phyloP scores from a whole-genome alignment of 2,113 vertebrate species.

The Oriolus oriolus region DNA sequence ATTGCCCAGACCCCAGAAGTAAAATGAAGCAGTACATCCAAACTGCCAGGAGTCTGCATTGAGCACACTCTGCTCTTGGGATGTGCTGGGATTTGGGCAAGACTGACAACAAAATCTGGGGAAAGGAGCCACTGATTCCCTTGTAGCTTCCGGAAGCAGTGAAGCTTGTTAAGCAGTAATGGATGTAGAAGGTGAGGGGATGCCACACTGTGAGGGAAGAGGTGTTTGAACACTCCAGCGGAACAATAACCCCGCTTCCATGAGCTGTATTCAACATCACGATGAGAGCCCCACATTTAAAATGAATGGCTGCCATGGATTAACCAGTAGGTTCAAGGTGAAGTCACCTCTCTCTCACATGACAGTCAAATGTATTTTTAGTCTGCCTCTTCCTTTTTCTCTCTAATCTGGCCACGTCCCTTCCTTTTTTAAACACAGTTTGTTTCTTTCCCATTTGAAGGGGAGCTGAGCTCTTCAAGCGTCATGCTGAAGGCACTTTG shows the following conservation, averaged over 20 bases:
- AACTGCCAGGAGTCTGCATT: not conserved
- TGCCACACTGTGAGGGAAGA: not conserved
- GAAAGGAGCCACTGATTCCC: not conserved
- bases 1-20: not conserved
- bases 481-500: not conserved
- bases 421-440: not conserved
- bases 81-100: not conserved
- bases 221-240: not conserved
- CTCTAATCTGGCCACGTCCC: not conserved
- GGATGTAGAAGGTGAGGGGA: not conserved
- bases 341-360: not conserved
- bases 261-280: not conserved
- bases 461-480: not conserved
- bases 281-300: not conserved
- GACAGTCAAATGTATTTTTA: not conserved
- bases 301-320: not conserved
- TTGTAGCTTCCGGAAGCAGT: not conserved
- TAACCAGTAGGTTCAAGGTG: not conserved
- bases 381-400: not conserved
- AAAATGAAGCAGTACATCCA: not conserved
- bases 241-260: not conserved
- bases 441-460: not conserved
- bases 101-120: not conserved
- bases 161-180: not conserved
- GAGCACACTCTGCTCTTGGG: rapidly evolving